Evolutionary conservation across 2,797 vertebrate genomes (phyloP).

Genomic region (Cottoperca gobio): DNA sequence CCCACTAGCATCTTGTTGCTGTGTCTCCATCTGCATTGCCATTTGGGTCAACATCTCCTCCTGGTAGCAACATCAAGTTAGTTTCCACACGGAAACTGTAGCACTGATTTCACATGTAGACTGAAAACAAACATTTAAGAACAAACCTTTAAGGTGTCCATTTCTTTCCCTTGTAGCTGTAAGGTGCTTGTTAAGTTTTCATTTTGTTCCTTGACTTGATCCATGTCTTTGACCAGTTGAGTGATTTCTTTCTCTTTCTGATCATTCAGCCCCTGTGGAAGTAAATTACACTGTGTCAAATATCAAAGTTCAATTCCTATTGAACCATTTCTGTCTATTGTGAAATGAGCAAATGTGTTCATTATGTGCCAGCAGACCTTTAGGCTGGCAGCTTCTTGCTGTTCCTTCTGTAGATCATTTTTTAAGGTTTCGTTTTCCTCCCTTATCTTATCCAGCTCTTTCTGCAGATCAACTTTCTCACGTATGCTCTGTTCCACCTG

Average conservation of each 20-base stretch:
- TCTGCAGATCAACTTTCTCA: slow-evolving; percentile 73
- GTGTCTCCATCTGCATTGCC: slow-evolving; percentile 47
- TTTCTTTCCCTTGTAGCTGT: slow-evolving; percentile 66
- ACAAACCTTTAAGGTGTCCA: slow-evolving; percentile 69
- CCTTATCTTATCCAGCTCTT: slow-evolving; percentile 54
- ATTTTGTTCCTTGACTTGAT: slow-evolving; percentile 56
- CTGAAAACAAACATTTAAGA: slow-evolving; percentile 71
- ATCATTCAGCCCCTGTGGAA: slow-evolving; percentile 82
- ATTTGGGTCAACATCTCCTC: slow-evolving; percentile 48
- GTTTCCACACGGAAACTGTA: fast-evolving
- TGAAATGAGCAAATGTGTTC: slow-evolving; percentile 9
- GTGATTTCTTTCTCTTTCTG: slow-evolving; percentile 77
- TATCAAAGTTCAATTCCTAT: slow-evolving; percentile 32
- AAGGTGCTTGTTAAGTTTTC: slow-evolving; percentile 46
- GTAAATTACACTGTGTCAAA: slow-evolving; percentile 11
- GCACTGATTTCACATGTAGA: background rate
- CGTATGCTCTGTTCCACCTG: slow-evolving; percentile 85
- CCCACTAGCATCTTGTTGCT: slow-evolving; percentile 52
- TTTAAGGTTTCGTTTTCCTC: slow-evolving; percentile 64
- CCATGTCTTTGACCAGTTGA: slow-evolving; percentile 60
- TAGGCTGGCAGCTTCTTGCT: slow-evolving; percentile 55
- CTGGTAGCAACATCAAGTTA: slow-evolving; percentile 15
- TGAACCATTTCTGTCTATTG: background rate
- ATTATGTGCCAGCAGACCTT: slow-evolving; percentile 61
- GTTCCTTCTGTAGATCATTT: slow-evolving; percentile 52